These are phyloP conservation scores for Aphodius sticticus DNA, from an alignment of 2,888 invertebrate genomes.

Conservation along the genomic window DNA sequence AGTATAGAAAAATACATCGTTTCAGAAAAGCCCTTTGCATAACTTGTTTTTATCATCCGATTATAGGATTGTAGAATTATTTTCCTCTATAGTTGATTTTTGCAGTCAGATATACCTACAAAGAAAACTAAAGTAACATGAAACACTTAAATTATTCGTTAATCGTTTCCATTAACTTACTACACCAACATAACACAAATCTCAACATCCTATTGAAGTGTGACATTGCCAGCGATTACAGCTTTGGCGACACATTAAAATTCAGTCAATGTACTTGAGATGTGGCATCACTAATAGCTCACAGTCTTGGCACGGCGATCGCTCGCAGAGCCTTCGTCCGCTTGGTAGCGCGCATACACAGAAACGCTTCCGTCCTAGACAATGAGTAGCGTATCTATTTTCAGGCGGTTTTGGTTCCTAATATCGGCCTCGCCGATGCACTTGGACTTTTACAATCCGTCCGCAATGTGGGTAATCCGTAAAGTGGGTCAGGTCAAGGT, in stretches of 20 bases:
- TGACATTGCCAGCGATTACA: not conserved
- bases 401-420: constrained; percentile 7
- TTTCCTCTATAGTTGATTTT: no score
- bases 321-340: not conserved
- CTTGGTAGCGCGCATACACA: not conserved
- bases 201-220: not conserved
- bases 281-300: not conserved
- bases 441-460: constrained; percentile 43
- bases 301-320: not conserved
- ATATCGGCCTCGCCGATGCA: constrained; percentile 40
- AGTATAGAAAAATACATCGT: no score
- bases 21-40: no score
- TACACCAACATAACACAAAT: not conserved
- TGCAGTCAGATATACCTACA: no score
- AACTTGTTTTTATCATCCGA: no score
- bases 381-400: not conserved
- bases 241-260: not conserved
- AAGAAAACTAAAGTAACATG: no score
- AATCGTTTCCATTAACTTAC: not conserved
- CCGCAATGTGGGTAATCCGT: constrained; percentile 43
- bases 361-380: not conserved
- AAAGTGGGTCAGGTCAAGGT: constrained; percentile 47
- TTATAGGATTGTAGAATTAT: no score
- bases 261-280: not conserved
- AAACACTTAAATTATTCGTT: no score